Conservation (phyloP, 1,140 invertebrate genomes). For the Oncopeltus fasciatus region DNA sequence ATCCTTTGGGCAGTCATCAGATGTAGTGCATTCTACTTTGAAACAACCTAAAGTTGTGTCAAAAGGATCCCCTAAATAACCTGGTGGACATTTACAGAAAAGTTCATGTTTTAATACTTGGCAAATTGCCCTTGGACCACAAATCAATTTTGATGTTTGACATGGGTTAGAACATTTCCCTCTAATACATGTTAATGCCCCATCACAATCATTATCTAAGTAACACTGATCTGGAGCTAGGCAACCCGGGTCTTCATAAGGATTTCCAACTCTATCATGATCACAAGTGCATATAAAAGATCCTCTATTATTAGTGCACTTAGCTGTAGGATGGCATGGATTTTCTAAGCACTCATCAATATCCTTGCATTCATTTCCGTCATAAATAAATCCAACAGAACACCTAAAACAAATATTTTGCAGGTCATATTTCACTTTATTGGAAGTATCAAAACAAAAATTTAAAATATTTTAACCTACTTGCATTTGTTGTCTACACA, state of each 20-base stretch:
- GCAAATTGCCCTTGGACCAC: conserved; percentile 59
- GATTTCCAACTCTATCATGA: conserved; percentile 61
- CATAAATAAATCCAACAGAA: conserved; percentile 48
- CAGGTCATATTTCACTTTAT: too few species aligned
- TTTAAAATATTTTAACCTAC: conserved; percentile 28
- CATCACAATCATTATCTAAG: conserved; percentile 48
- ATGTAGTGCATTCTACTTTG: conserved; percentile 64
- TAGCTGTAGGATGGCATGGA: conserved; percentile 63
- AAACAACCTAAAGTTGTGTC: conserved; percentile 58
- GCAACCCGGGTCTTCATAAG: conserved; percentile 53
- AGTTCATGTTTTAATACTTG: conserved; percentile 51
- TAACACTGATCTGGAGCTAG: conserved; percentile 53
- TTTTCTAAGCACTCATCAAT: conserved; percentile 62
- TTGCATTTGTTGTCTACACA: conserved; percentile 64
- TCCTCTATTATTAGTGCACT: conserved; percentile 63
- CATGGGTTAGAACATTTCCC: conserved; percentile 66
- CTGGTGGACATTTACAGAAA: conserved; percentile 57
- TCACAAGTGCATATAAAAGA: conserved; percentile 68
- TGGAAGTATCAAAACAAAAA: too few species aligned
- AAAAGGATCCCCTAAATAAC: conserved; percentile 65
- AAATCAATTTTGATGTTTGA: conserved; percentile 36
- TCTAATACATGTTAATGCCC: conserved; percentile 51
- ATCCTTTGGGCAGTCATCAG: conserved; percentile 58
- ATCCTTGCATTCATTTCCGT: conserved; percentile 54
- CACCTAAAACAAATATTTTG: conserved; percentile 35